These are phyloP conservation scores for Trachelus troglodyta DNA, from an alignment of 2,888 invertebrate species.

Conservation along the genomic window DNA sequence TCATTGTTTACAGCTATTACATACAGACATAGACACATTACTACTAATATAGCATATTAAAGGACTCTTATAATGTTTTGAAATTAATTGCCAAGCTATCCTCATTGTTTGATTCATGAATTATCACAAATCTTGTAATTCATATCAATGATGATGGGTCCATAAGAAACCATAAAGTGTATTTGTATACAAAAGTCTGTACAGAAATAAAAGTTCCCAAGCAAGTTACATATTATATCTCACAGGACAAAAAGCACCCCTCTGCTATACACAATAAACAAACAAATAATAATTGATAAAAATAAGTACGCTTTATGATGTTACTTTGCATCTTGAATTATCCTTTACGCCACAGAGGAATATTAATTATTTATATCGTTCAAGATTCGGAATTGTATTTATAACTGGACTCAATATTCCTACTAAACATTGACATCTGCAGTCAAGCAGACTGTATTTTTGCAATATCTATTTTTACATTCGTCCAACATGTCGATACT, in stretches of 20 bases:
- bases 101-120: neutral
- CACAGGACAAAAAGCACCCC: neutral
- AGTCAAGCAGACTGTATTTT: constrained; percentile 2
- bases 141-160: neutral
- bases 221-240: neutral
- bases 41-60: constrained; percentile 2
- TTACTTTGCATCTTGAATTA: neutral
- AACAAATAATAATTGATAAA: neutral
- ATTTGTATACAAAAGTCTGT: neutral
- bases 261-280: neutral
- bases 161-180: neutral
- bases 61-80: neutral
- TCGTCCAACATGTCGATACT: neutral
- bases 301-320: neutral
- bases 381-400: neutral
- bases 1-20: constrained; percentile 63
- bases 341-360: neutral
- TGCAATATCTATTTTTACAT: neutral
- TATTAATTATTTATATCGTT: neutral
- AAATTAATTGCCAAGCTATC: neutral
- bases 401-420: neutral
- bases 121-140: neutral
- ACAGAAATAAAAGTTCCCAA: neutral
- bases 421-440: neutral
- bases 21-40: constrained; percentile 17